These are phyloP conservation scores for Drosophila nebulosa DNA, from an alignment of 1,140 invertebrate species.

Conservation along the genomic window DNA sequence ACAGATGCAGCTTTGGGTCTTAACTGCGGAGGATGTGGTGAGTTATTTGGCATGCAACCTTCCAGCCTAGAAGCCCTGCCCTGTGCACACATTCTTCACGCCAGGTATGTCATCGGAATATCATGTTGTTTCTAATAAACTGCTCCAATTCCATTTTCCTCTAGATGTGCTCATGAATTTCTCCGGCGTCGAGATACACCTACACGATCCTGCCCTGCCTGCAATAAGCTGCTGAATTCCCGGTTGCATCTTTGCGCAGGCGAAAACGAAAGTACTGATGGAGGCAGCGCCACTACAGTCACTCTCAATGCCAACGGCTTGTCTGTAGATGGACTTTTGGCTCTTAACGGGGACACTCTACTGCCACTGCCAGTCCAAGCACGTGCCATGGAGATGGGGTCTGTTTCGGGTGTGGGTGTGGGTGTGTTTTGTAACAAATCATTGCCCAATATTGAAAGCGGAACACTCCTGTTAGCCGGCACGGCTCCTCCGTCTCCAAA, in stretches of 20 bases:
- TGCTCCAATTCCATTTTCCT: conserved; percentile 7
- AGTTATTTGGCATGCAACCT: conserved; percentile 87
- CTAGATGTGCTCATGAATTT: conserved; percentile 87
- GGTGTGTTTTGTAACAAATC: conserved; percentile 37
- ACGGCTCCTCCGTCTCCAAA: conserved; percentile 40
- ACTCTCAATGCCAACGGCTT: conserved; percentile 37
- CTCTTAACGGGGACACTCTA: conserved; percentile 27
- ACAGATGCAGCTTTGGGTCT: conserved; percentile 88
- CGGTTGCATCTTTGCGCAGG: conserved; percentile 80
- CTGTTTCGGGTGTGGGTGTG: not conserved
- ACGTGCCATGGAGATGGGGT: not conserved
- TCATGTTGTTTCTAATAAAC: not conserved
- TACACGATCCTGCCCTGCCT: conserved; percentile 84
- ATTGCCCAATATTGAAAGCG: conserved; percentile 42
- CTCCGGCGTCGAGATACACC: conserved; percentile 84
- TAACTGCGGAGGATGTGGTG: conserved; percentile 88
- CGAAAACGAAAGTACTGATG: conserved; percentile 40
- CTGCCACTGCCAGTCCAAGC: conserved; percentile 16
- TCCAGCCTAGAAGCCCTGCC: conserved; percentile 89
- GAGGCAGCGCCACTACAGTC: conserved; percentile 22
- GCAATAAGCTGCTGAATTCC: conserved; percentile 85
- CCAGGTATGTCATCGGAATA: conserved; percentile 83
- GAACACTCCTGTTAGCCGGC: conserved; percentile 29
- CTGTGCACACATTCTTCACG: conserved; percentile 92
- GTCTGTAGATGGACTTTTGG: conserved; percentile 30